Percentiles rank a stretch among this genome's conserved stretches.
phyloP scores from a whole-genome alignment of 2,113 vertebrate genomes.

The Progne subis region DNA sequence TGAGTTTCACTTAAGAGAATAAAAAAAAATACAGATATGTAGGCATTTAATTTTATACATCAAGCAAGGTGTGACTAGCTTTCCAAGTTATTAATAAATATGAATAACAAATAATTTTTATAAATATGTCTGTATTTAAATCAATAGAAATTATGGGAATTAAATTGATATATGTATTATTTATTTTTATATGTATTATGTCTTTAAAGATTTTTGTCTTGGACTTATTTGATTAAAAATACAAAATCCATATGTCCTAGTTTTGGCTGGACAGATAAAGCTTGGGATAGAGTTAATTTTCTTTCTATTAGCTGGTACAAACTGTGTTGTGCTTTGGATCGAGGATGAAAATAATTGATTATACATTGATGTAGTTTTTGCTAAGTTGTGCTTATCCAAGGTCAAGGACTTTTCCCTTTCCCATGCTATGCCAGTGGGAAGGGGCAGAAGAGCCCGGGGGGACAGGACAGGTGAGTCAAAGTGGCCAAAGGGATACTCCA shows the following conservation, averaged over 20 bases:
- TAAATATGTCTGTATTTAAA: not conserved
- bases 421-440: not conserved
- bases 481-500: not conserved
- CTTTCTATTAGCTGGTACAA: not conserved
- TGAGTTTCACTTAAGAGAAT: not conserved
- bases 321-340: not conserved
- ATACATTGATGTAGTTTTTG: not conserved
- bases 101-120: not conserved
- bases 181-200: not conserved
- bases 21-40: not conserved
- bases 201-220: not conserved
- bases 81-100: not conserved
- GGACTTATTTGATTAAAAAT: not conserved
- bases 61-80: not conserved
- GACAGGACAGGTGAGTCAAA: accelerated
- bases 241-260: not conserved
- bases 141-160: not conserved
- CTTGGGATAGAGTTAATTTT: not conserved
- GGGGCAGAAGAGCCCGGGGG: not conserved
- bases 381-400: not conserved
- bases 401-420: not conserved
- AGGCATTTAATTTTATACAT: not conserved
- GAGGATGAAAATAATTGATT: not conserved
- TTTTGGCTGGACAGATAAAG: not conserved
- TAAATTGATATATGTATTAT: not conserved